Evolutionary conservation across 2,113 vertebrate species (phyloP).

Genomic region (Candoia aspera): DNA sequence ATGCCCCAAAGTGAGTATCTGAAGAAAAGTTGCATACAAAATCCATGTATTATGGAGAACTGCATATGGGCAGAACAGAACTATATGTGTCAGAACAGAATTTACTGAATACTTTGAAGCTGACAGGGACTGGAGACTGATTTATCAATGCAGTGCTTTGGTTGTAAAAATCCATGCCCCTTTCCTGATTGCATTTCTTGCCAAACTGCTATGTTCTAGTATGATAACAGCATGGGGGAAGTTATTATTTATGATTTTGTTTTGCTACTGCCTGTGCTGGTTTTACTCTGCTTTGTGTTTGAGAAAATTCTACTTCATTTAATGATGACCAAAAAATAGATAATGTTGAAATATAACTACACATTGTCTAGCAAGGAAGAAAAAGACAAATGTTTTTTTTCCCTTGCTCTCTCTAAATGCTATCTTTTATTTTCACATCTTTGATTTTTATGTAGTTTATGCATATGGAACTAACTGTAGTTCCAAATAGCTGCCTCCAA

Average conservation of each 20-base stretch:
- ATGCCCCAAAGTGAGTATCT: not conserved
- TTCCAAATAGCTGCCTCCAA: not conserved
- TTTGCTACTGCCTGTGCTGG: not conserved
- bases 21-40: not conserved
- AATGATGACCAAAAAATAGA: not conserved
- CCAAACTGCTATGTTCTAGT: not conserved
- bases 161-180: not conserved
- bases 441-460: not conserved
- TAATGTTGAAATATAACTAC: not conserved
- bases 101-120: not conserved
- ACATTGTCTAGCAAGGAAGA: not conserved
- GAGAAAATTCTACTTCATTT: not conserved
- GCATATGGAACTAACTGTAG: not conserved
- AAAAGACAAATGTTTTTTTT: not conserved
- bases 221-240: not conserved
- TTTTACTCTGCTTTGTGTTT: not conserved
- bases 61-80: not conserved
- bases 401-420: not conserved
- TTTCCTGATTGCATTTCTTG: not conserved
- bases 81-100: not conserved
- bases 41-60: not conserved
- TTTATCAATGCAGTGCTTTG: not conserved
- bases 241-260: not conserved
- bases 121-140: not conserved
- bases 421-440: not conserved